Conservation (phyloP, 2,113 vertebrate species). For the Pterophyllum scalare region DNA sequence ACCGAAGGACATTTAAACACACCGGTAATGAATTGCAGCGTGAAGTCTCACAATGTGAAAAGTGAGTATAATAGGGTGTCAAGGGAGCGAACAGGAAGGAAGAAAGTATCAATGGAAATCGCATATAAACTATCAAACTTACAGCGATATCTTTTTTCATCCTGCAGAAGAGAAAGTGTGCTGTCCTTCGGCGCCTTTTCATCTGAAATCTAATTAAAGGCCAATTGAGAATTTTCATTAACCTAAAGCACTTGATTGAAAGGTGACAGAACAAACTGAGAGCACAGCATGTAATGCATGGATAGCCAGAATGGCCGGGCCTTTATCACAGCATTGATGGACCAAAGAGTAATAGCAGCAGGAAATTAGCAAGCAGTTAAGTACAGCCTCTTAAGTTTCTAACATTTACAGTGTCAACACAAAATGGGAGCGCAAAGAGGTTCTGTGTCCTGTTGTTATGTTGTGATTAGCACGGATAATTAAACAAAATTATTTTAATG, state of each 20-base stretch:
- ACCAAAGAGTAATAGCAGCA: constrained; percentile 30
- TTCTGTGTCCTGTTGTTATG: constrained; percentile 30
- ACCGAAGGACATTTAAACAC: constrained; percentile 49
- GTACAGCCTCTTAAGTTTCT: constrained; percentile 45
- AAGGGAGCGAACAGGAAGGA: constrained; percentile 37
- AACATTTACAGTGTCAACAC: constrained; percentile 62
- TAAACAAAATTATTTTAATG: constrained; percentile 43
- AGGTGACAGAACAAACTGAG: constrained; percentile 28
- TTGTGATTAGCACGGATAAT: constrained; percentile 40
- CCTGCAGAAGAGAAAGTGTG: neutral
- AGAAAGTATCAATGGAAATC: neutral
- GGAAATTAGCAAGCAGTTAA: constrained; percentile 62
- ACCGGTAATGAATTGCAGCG: constrained; percentile 41
- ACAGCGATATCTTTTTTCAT: neutral
- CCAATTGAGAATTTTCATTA: constrained; percentile 31
- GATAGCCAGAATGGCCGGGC: neutral
- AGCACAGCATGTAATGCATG: neutral
- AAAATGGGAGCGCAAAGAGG: constrained; percentile 18
- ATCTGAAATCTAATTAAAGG: constrained; percentile 30
- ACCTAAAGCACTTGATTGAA: neutral
- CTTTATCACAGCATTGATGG: constrained; percentile 24
- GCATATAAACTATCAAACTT: neutral
- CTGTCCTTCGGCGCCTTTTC: neutral
- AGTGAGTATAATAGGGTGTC: constrained; percentile 1
- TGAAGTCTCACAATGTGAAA: constrained; percentile 34